phyloP scores from a whole-genome alignment of 1,140 invertebrate species.

The Ips nitidus region DNA sequence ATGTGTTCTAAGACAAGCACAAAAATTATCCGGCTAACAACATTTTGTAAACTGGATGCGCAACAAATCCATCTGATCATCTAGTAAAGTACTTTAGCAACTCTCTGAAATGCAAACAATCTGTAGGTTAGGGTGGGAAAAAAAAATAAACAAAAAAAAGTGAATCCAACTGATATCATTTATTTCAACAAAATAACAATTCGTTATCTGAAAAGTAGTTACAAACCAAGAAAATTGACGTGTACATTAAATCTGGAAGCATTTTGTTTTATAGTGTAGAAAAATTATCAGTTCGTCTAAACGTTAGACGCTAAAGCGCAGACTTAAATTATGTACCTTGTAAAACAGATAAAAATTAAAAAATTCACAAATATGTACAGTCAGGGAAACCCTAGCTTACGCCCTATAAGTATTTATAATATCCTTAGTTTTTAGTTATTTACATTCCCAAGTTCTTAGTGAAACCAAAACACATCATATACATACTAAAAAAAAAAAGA shows the following conservation, averaged over 20 bases:
- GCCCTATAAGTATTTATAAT: constrained; percentile 40
- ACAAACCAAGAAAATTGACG: constrained; percentile 51
- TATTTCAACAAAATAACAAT: constrained; percentile 52
- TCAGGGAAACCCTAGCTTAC: constrained; percentile 35
- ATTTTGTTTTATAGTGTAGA: constrained; percentile 49
- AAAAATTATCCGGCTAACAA: no score
- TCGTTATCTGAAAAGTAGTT: constrained; percentile 48
- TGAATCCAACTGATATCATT: constrained; percentile 48
- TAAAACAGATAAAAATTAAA: constrained; percentile 48
- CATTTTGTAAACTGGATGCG: no score
- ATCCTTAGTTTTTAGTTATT: constrained; percentile 39
- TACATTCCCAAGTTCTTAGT: constrained; percentile 43
- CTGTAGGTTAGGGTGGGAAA: no score
- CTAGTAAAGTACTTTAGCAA: no score
- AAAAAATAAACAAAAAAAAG: background rate
- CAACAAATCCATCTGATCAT: no score
- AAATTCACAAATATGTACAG: constrained; percentile 50
- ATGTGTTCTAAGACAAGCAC: no score
- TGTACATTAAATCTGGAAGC: constrained; percentile 50
- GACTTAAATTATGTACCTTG: constrained; percentile 46
- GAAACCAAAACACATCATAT: constrained; percentile 29
- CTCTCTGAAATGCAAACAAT: no score
- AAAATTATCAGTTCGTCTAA: constrained; percentile 49
- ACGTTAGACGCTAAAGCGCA: constrained; percentile 43
- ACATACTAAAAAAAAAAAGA: constrained; percentile 25